Evolutionary conservation across 2,888 invertebrate genomes (phyloP).

Genomic region (Acanthococcus lagerstroemiae): DNA sequence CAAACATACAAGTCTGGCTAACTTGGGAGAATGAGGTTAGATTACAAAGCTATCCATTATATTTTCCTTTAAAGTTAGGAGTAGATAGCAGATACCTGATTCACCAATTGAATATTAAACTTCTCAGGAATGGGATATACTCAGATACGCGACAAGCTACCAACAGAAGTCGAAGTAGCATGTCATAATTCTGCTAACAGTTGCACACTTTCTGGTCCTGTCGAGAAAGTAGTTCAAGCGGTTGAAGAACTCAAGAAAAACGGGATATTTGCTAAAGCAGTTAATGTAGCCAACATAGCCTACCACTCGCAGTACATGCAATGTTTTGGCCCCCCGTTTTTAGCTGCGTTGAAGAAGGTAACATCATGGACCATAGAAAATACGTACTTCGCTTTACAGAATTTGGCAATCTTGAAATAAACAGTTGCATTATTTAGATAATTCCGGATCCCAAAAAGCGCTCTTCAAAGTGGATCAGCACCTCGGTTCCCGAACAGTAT

Average conservation of each 20-base stretch:
- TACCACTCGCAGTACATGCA: slow-evolving; percentile 40
- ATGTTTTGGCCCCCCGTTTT: slow-evolving; percentile 44
- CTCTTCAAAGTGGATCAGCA: slow-evolving; percentile 54
- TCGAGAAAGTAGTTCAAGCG: slow-evolving; percentile 49
- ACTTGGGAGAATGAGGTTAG: neutral
- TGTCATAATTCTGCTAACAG: slow-evolving; percentile 71
- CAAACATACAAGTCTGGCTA: too few relatives aligned
- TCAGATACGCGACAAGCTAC: slow-evolving; percentile 37
- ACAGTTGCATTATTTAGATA: slow-evolving; percentile 40
- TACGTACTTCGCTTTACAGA: neutral
- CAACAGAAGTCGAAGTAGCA: slow-evolving; percentile 58
- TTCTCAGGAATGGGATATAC: slow-evolving; percentile 37
- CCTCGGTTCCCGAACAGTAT: slow-evolving; percentile 51
- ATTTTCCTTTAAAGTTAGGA: too few relatives aligned
- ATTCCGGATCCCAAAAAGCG: slow-evolving; percentile 47
- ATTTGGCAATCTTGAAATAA: neutral
- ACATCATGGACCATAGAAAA: too few relatives aligned
- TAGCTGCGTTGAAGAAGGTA: slow-evolving; percentile 43
- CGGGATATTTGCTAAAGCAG: slow-evolving; percentile 38
- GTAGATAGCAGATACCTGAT: too few relatives aligned
- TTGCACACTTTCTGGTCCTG: slow-evolving; percentile 69
- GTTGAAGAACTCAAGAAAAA: slow-evolving; percentile 46
- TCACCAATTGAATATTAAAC: neutral
- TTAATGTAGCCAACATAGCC: slow-evolving; percentile 39
- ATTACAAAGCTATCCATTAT: too few relatives aligned